Evolutionary conservation across 2,888 invertebrate species (phyloP), one percentile per base, ranked within the genome.

Genomic region (Neelides folsomi): DNA sequence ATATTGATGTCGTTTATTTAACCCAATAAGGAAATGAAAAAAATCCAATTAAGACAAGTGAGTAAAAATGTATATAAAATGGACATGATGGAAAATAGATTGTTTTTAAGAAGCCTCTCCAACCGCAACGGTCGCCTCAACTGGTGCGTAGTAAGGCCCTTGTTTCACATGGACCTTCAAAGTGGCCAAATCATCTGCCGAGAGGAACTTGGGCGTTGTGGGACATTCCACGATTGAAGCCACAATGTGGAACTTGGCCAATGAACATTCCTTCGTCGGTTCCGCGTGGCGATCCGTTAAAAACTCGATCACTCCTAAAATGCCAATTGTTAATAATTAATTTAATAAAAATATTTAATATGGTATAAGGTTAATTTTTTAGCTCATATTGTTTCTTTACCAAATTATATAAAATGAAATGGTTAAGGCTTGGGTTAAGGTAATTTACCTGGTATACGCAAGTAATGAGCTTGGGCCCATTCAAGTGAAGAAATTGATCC

Each of bases 261-360:
- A 70, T 54, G 70, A 70, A 39, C 72, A 72, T 43, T 71, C 70
- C 55, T 72, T 72, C 9, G 66, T 66, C 1, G 66, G 66, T 55
- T 73, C 74, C 7, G 71, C 71, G 19, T 67, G 63, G 39, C 74
- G 66, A 61, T 75, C 69, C 9, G 73, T 63, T 13, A 75, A 59
- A 60, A 70, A 75, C 63, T 74, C 74, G 6, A 70, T 62, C 45
- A 74, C 71, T 1, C 73, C 73, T 49, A 72, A 15, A 37, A 12
- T 13, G 18, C 18, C 18, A 4, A n/a, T 47, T 16, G 15, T 12
- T n/a, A 46, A 34, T 15, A 47, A 37, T 45, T 27, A 45, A n/a
- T 35, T 35, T 13, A 13, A 35, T 20, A 18, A 13, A 36, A 16
- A n/a, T n/a, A n/a, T n/a, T n/a, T n/a, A n/a, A n/a, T n/a, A n/a